Evolutionary conservation across 2,888 invertebrate genomes (phyloP), one percentile per base, ranked within the genome.

Genomic region (Fragum whitleyi): DNA sequence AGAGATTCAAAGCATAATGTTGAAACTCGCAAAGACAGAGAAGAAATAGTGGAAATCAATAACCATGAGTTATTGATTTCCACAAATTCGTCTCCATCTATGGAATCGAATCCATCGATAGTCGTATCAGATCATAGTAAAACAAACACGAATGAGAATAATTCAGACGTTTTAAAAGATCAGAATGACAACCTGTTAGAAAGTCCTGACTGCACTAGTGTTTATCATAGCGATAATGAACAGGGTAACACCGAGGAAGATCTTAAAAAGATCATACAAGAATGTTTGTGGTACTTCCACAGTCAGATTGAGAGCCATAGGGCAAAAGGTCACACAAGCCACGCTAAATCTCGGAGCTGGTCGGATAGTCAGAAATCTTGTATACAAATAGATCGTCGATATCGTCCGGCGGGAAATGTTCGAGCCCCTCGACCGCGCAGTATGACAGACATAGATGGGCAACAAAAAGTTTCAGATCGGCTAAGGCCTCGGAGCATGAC

Each of bases 181-280:
- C 23, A 28, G 14, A 57, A 57, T 14, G 57, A 28, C 9, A 57
- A 57, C 21, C 19, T 61, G 1, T 1, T 32, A 61, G 61, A 61
- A 14, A n/a, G 9, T 7, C 14, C 32, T 19, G 21, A 16, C 16
- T 19, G 32, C 2, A 32, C 2, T 5, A 29, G 19, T 61, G n/a
- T 7, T 19, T 47, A 47, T n/a, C n/a, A 14, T 47, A 16, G 2
- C 14, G 47, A 57, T 23, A 57, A 28, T 26, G 57, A 57, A 21
- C 47, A 47, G 5, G 65, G 23, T 11, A 39, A 42, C 6, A 36
- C 9, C 42, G 65, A 65, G 19, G 42, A 36, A 21, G 42, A 65
- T 42, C 65, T 65, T 14, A 65, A 42, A 65, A 39, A 42, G 42
- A 65, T 65, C 21, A 65, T 65, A 42, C 65, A 65, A 26, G 65